These are phyloP conservation scores for Nymphalis urticae DNA, from an alignment of 2,888 invertebrate species.

Conservation along the genomic window DNA sequence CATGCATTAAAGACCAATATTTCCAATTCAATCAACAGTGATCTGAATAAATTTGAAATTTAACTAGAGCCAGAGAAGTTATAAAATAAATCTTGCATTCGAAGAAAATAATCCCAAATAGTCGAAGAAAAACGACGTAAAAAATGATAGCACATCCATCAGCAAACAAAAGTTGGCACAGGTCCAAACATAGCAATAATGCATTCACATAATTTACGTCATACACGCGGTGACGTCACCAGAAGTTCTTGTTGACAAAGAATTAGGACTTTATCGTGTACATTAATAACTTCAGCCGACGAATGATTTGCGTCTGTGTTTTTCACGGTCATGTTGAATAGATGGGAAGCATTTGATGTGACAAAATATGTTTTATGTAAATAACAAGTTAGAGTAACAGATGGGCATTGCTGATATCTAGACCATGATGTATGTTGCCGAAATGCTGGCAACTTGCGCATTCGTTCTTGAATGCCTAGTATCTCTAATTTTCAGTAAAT, in stretches of 20 bases:
- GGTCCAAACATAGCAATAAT: slow-evolving; percentile 25
- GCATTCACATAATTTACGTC: slow-evolving; percentile 31
- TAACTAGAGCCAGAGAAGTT: too few species aligned
- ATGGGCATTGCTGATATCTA: too few species aligned
- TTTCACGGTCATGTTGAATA: background rate
- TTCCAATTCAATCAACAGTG: too few species aligned
- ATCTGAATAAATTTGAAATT: too few species aligned
- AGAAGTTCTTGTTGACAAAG: slow-evolving; percentile 26
- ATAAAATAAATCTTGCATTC: background rate
- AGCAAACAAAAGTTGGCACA: slow-evolving; percentile 24
- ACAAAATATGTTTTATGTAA: background rate
- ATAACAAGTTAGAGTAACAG: too few species aligned
- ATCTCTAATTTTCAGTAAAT: too few species aligned
- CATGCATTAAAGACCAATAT: too few species aligned
- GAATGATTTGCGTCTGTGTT: background rate
- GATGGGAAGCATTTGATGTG: background rate
- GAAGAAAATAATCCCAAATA: background rate
- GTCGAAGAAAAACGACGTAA: background rate
- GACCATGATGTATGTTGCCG: too few species aligned
- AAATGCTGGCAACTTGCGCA: too few species aligned
- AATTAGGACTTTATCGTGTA: slow-evolving; percentile 12
- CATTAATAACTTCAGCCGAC: background rate
- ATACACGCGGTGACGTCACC: slow-evolving; percentile 28
- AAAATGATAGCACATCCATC: background rate
- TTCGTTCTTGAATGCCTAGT: too few species aligned